Evolutionary conservation across 2,797 vertebrate genomes (phyloP), one percentile per base, ranked within the genome.

Genomic region (Poecilia gillii): DNA sequence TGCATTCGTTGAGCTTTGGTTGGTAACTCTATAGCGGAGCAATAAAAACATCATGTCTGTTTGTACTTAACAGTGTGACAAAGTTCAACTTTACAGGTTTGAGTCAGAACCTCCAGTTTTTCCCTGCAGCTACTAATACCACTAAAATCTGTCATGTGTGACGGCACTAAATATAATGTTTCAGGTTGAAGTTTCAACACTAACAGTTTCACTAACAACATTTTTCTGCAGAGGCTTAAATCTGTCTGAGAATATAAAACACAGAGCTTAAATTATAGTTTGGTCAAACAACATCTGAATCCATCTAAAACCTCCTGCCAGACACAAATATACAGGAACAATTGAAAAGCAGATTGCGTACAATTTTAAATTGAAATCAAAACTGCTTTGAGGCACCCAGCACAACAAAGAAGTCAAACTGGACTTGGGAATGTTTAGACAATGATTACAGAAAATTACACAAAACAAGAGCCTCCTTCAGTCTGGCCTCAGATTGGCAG

Each of bases 161-260:
- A 71, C 68, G 14, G 41, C 39, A 71, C 39, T 14, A 71, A 14
- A 28, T 41, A 68, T 68, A 25, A 31, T 12, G 64, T 68, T 41
- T 68, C 20, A 68, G 36, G 23, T 25, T 41, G 33, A 39, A 25
- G 64, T 41, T 41, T 68, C 36, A 12, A 33, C 33, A 33, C 33
- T 33, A 33, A 33, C 33, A 33, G 33, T 33, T 41, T 68, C 36
- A 12, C 20, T 12, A 11, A 41, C 16, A 25, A 41, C 36, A 28
- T 45, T 45, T 71, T 45, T 6, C 20, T 45, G 41, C 68, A 71
- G 11, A 41, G 8, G 41, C n/a, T 31, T 45, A 43, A 71, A 28
- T 71, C 25, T 45, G 68, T 71, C 41, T 71, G 68, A 71, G 41
- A 71, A 71, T 43, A 45, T 71, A 71, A 71, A 71, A 71, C 12